These are phyloP conservation scores for Andrena bucephala DNA, from an alignment of 2,888 invertebrate species.

Conservation along the genomic window DNA sequence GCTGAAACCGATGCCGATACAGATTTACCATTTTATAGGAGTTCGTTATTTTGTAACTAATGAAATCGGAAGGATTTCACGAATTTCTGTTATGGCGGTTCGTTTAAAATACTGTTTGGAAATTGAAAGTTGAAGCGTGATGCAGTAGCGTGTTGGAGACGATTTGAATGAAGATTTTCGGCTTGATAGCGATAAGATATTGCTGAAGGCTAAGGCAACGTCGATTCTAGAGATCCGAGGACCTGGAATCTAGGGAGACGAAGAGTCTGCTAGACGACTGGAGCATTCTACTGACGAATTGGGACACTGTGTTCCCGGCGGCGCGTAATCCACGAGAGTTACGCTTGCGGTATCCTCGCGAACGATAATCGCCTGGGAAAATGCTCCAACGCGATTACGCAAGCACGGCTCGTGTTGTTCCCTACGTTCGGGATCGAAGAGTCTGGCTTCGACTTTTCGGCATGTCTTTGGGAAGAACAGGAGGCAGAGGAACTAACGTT, in stretches of 20 bases:
- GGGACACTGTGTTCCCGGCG: slow-evolving; percentile 48
- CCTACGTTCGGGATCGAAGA: slow-evolving; percentile 30
- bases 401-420: slow-evolving; percentile 40
- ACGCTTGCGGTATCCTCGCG: slow-evolving; percentile 65
- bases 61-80: neutral
- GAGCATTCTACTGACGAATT: slow-evolving; percentile 43
- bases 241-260: slow-evolving; percentile 27
- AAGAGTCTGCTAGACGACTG: slow-evolving; percentile 20
- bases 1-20: neutral
- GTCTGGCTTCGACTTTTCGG: slow-evolving; percentile 9
- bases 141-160: neutral
- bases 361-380: slow-evolving; percentile 68
- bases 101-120: neutral
- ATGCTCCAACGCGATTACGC: slow-evolving; percentile 62
- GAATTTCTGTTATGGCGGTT: neutral
- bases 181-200: slow-evolving; percentile 25
- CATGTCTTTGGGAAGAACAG: neutral
- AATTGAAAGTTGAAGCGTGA: slow-evolving; percentile 9
- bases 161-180: slow-evolving; percentile 19
- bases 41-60: neutral
- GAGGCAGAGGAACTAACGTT: neutral
- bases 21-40: neutral
- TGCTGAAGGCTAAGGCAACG: slow-evolving; percentile 36
- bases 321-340: slow-evolving; percentile 64
- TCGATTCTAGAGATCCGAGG: slow-evolving; percentile 34